A percentile compares a stretch with the other conserved stretches of the same genome.
These are phyloP conservation scores for Zophobas atratus DNA, from an alignment of 1,140 invertebrate species.

Conservation along the genomic window DNA sequence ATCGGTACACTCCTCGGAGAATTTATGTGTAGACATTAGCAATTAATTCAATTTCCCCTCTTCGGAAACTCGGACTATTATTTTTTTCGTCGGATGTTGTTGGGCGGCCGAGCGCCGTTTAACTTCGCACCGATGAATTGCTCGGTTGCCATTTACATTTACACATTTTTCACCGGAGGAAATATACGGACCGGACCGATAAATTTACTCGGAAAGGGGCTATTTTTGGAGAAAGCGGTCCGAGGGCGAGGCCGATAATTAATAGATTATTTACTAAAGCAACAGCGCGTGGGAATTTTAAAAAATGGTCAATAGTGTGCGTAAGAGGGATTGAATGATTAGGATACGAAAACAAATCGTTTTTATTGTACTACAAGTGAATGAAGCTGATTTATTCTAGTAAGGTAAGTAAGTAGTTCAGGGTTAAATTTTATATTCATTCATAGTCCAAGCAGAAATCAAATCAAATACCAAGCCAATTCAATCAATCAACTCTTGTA, in stretches of 20 bases:
- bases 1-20: slow-evolving; percentile 47
- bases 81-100: slow-evolving; percentile 21
- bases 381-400: too few relatives aligned
- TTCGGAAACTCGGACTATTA: not conserved
- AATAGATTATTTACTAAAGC: not conserved
- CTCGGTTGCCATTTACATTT: slow-evolving; percentile 47
- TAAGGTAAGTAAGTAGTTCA: too few relatives aligned
- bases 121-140: slow-evolving; percentile 47
- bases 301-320: too few relatives aligned
- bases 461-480: too few relatives aligned
- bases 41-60: slow-evolving; percentile 48
- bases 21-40: slow-evolving; percentile 48
- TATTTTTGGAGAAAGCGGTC: slow-evolving; percentile 4
- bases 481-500: too few relatives aligned
- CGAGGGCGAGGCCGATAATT: not conserved
- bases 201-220: slow-evolving; percentile 8
- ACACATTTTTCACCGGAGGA: slow-evolving; percentile 45
- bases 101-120: not conserved
- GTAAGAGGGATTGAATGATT: too few relatives aligned
- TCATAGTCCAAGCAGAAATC: too few relatives aligned
- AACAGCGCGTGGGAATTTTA: too few relatives aligned
- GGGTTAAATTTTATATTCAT: too few relatives aligned
- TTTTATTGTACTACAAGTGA: too few relatives aligned
- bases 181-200: slow-evolving; percentile 40
- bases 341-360: too few relatives aligned